These are phyloP conservation scores for human (Homo sapiens) DNA, from an alignment of 2,113 vertebrate species.

Conservation along the genomic window GRCh38 chr4:78618001-78618500, in stretches of 20 bases:
- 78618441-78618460: not conserved
- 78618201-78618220: not conserved
- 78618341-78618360: not conserved
- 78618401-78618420: not conserved
- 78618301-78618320: not conserved
- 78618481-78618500: not conserved
- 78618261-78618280: not conserved
- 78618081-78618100: not conserved
- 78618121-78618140: not conserved
- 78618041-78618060: not conserved
- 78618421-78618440: not conserved
- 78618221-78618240: not conserved
- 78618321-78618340: not conserved
- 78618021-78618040: slow-evolving; percentile 23
- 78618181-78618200: not conserved
- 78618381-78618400: not conserved
- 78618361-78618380: not conserved
- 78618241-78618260: not conserved
- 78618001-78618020: not conserved
- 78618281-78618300: not conserved
- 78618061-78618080: not conserved
- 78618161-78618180: not conserved
- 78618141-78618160: not conserved
- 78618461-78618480: not conserved
- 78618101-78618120: not conserved